phyloP scores from a whole-genome alignment of 2,888 invertebrate genomes.

The Conus canariensis region DNA sequence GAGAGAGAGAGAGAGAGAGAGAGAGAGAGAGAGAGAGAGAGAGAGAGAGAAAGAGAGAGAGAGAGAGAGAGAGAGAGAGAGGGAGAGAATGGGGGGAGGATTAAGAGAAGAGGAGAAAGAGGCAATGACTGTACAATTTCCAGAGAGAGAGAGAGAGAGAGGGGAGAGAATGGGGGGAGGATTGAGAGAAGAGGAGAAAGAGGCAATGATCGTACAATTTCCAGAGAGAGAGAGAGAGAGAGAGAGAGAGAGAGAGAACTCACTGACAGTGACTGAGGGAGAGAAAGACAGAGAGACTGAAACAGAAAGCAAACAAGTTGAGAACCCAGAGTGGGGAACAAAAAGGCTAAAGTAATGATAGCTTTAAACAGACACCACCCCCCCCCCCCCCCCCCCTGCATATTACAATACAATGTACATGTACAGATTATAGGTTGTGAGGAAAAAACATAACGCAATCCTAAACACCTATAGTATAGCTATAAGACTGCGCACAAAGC shows the following conservation, averaged over 20 bases:
- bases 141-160: slow-evolving; percentile 23
- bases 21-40: neutral
- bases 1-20: slow-evolving; percentile 9
- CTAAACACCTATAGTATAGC: too few species aligned
- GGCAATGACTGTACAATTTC: neutral
- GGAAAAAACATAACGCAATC: too few species aligned
- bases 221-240: slow-evolving; percentile 12
- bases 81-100: too few species aligned
- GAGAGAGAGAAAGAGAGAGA: neutral
- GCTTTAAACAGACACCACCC: too few species aligned
- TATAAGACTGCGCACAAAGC: too few species aligned
- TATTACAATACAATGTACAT: too few species aligned
- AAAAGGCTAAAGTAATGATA: too few species aligned
- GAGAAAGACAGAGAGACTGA: neutral
- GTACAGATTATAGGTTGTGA: too few species aligned
- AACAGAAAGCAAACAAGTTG: neutral
- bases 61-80: slow-evolving; percentile 11
- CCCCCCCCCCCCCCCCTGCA: too few species aligned
- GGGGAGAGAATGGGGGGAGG: too few species aligned
- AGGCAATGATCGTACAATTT: neutral
- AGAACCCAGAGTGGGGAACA: too few species aligned
- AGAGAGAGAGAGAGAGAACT: slow-evolving; percentile 26
- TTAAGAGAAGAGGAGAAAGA: neutral
- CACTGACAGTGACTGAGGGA: neutral
- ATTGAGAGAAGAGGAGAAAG: slow-evolving; percentile 27